Percentiles rank a stretch among this genome's conserved stretches.
phyloP scores from a whole-genome alignment of 2,888 invertebrate genomes.

The Chaetoderma sp. region DNA sequence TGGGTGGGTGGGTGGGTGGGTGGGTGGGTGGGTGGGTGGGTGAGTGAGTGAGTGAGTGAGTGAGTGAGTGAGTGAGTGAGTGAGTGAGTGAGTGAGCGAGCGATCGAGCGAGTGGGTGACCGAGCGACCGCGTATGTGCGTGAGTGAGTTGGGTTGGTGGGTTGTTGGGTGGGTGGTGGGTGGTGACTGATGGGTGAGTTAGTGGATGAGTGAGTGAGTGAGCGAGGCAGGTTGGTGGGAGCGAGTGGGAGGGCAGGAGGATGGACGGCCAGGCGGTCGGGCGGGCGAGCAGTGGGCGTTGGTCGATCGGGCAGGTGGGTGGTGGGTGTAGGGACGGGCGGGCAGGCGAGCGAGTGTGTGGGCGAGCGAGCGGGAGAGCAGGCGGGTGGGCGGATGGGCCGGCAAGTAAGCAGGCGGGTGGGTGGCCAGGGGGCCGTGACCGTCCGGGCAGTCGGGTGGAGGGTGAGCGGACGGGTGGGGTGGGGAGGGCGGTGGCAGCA shows the following conservation, averaged over 20 bases:
- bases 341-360: slow-evolving; percentile 19
- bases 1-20: too few species aligned
- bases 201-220: neutral
- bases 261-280: slow-evolving; percentile 3
- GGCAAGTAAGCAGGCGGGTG: neutral
- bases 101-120: too few species aligned
- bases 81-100: too few species aligned
- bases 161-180: too few species aligned
- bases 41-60: too few species aligned
- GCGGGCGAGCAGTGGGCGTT: slow-evolving; percentile 12
- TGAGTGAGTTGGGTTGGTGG: too few species aligned
- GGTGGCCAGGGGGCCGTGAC: neutral
- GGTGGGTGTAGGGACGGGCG: slow-evolving; percentile 7
- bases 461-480: neutral
- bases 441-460: neutral
- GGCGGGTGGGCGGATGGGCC: slow-evolving; percentile 3
- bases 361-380: slow-evolving; percentile 12
- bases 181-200: too few species aligned
- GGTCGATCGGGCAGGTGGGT: slow-evolving; percentile 11
- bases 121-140: too few species aligned
- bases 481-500: neutral
- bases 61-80: too few species aligned
- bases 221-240: slow-evolving; percentile 15
- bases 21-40: too few species aligned
- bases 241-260: slow-evolving; percentile 9